phyloP scores from a whole-genome alignment of 2,113 vertebrate species.

The Hyaena hyaena region DNA sequence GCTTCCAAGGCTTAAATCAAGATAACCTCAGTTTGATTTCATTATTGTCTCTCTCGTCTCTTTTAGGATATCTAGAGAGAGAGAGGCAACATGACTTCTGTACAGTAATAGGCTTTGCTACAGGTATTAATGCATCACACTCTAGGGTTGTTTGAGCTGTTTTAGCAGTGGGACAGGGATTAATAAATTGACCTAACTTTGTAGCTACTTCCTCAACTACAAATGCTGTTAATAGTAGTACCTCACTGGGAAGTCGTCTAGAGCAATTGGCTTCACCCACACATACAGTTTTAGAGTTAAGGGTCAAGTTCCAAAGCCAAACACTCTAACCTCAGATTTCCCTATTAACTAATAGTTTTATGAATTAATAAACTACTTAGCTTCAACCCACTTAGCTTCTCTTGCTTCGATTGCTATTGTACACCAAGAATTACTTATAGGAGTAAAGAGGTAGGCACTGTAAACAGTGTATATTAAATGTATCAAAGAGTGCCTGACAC shows the following conservation, averaged over 20 bases:
- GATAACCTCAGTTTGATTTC: background rate
- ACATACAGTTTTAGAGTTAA: accelerated
- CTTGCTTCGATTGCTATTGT: background rate
- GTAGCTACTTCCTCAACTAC: background rate
- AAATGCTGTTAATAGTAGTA: background rate
- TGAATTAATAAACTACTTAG: background rate
- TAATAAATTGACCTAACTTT: background rate
- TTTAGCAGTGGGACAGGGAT: background rate
- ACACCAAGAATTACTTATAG: background rate
- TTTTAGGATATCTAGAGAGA: background rate
- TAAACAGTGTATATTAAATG: background rate
- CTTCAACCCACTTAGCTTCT: background rate
- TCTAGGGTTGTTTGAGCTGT: background rate
- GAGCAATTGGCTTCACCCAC: background rate
- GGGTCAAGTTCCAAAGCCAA: background rate
- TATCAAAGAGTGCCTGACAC: background rate
- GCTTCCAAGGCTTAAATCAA: background rate
- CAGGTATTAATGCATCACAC: background rate
- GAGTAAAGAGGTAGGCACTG: no score
- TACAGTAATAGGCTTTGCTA: background rate
- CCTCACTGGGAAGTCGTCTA: background rate
- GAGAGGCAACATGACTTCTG: background rate
- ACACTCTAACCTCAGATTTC: background rate
- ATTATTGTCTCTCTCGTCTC: background rate
- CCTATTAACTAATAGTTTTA: background rate